These are phyloP conservation scores for Porites cylindrica DNA, from an alignment of 92 coral and sea anemone species.

Conservation along the genomic window DNA sequence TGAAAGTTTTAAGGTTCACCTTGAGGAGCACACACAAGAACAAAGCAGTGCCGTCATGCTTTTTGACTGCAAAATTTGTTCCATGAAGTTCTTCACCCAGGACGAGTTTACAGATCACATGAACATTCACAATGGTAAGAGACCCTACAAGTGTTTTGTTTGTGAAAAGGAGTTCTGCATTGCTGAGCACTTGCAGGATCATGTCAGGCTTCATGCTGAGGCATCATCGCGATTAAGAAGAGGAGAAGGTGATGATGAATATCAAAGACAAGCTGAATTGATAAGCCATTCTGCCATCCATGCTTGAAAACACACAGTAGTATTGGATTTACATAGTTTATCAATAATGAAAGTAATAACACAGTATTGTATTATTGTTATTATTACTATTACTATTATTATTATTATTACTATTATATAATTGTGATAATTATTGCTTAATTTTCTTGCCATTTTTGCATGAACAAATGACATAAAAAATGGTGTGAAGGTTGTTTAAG, in stretches of 20 bases:
- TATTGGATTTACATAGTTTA: background rate
- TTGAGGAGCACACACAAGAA: constrained; percentile 71
- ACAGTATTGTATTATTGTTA: too few species aligned
- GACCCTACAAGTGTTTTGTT: constrained; percentile 85
- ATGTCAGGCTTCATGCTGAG: constrained; percentile 77
- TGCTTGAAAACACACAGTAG: background rate
- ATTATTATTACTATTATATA: too few species aligned
- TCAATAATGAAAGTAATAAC: too few species aligned
- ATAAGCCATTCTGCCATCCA: constrained; percentile 36
- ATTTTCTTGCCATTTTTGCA: too few species aligned
- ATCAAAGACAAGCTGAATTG: constrained; percentile 24
- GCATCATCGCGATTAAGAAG: constrained; percentile 10
- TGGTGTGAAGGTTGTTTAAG: too few species aligned
- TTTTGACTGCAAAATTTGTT: constrained; percentile 88
- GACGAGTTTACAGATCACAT: constrained; percentile 85
- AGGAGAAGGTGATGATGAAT: constrained; percentile 26
- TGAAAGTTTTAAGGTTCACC: constrained; percentile 73
- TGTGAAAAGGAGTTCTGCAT: constrained; percentile 86
- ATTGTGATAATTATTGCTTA: too few species aligned
- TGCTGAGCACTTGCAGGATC: constrained; percentile 86
- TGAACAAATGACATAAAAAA: too few species aligned
- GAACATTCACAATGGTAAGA: constrained; percentile 83
- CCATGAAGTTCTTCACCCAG: constrained; percentile 69
- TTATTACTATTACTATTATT: too few species aligned
- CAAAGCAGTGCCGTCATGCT: constrained; percentile 41